Evolutionary conservation across 2,888 invertebrate species (phyloP).

Genomic region (Eupithecia tripunctaria): DNA sequence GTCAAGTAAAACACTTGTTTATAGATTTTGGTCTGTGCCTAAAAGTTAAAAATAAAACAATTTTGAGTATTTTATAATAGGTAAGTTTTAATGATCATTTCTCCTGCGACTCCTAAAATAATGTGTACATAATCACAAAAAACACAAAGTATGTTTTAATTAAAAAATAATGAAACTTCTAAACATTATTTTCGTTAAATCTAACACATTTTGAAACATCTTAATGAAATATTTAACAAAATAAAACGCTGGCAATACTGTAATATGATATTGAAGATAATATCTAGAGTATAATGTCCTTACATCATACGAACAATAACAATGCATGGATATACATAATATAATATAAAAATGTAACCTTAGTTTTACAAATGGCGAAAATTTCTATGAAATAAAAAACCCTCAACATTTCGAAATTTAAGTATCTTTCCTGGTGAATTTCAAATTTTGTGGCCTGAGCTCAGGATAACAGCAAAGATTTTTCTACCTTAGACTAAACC

Average conservation of each 20-base stretch:
- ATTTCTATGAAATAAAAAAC: conserved; percentile 34
- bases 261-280: conserved; percentile 58
- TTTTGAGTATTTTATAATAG: conserved; percentile 62
- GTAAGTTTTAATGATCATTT: conserved; percentile 83
- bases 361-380: conserved; percentile 64
- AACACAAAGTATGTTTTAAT: conserved; percentile 60
- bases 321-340: conserved; percentile 67
- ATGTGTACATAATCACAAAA: conserved; percentile 76
- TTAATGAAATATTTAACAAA: conserved; percentile 73
- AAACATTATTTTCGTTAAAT: conserved; percentile 65
- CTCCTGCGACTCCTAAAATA: conserved; percentile 78
- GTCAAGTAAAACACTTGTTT: too few relatives aligned
- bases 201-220: conserved; percentile 69
- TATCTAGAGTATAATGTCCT: conserved; percentile 59
- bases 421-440: conserved; percentile 49
- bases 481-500: conserved; percentile 65
- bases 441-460: conserved; percentile 9
- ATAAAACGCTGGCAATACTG: conserved; percentile 66
- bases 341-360: conserved; percentile 70
- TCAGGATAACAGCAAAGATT: conserved; percentile 45
- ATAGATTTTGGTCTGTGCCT: not conserved
- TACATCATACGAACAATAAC: conserved; percentile 71
- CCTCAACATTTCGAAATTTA: conserved; percentile 50
- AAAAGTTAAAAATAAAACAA: not conserved
- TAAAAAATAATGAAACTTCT: conserved; percentile 68